A percentile compares a stretch with the other conserved stretches of the same genome.
Conservation (phyloP, 2,113 vertebrate species). For the Syrrhaptes paradoxus region DNA sequence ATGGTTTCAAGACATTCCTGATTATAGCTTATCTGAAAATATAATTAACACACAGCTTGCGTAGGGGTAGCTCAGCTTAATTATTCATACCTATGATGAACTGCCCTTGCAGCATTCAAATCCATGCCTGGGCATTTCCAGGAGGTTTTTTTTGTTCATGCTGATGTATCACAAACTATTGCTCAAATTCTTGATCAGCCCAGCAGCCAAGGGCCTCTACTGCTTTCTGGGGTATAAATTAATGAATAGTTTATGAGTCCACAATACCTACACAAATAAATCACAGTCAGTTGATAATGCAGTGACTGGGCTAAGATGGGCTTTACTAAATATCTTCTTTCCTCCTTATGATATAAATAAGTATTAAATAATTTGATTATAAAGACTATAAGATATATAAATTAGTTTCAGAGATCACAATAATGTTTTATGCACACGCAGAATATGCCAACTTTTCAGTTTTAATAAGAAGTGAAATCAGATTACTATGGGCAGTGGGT, state of each 20-base stretch:
- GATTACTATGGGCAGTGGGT: not conserved
- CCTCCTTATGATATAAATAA: not conserved
- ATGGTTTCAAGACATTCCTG: not conserved
- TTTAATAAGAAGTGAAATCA: conserved; percentile 8
- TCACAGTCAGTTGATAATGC: not conserved
- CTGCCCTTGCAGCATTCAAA: not conserved
- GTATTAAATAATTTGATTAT: not conserved
- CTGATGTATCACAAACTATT: not conserved
- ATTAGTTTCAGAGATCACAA: not conserved
- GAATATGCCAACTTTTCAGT: not conserved
- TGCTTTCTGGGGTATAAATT: not conserved
- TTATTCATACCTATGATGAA: conserved; percentile 6
- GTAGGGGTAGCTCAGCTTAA: not conserved
- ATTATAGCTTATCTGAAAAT: conserved; percentile 8
- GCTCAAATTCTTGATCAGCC: not conserved
- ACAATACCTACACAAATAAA: not conserved
- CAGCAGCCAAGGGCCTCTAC: not conserved
- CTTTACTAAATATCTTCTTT: not conserved
- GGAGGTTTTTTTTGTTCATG: not conserved
- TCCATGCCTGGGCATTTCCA: conserved; percentile 6
- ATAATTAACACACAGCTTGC: not conserved
- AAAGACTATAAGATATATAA: not conserved
- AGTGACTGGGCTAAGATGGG: not conserved
- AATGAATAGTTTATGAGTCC: not conserved
- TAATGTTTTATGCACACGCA: not conserved